Base-by-base conservation (phyloP, 2,888 invertebrate species). In the Leucophenga maculata region DNA sequence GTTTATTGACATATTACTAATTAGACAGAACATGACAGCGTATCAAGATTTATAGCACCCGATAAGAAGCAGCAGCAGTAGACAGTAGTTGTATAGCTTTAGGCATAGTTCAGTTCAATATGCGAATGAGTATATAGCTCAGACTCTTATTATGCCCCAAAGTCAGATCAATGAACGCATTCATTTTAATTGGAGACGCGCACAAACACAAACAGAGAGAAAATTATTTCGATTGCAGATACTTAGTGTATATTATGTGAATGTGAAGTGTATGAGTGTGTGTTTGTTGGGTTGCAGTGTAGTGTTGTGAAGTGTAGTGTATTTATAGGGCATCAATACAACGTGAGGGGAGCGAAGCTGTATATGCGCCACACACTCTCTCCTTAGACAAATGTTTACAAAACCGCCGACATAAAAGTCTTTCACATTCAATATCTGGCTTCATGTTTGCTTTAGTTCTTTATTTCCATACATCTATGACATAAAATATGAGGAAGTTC, bases 1-100 rank as follows among this genome's bases (percentile, higher is more conserved):
- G 84, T 86, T 86, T 86, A 86, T 86, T 86, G 86, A 86, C 86
- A 84, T 85, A 86, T 83, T 84, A 83, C 86, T 86, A 86, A 86
- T 86, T 86, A 86, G 86, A 86, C 86, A 85, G 83, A 86, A 86
- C 86, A 86, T 86, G 86, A 86, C 86, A 86, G 85, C 81, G 77
- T 85, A 83, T 86, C 85, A 86, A 86, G 86, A 86, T 86, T 86
- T 86, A 86, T 86, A 75, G 84, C 83, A 78, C 78, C 75, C 75
- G 82, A 84, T 78, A 79, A 78, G 77, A 72, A 72, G 69, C 73
- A 70, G 70, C 70, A n/a, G 26, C 68, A 57, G 31, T 68, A 72
- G 72, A 74, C 73, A 74, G n/a, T n/a, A n/a, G n/a, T 73, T 6
- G 31, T 32, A 14, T 13, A 59, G 57, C 13, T 48, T 3, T 9